Base-by-base conservation (phyloP, 2,113 vertebrate species). In the Protomyctophum bolini region DNA sequence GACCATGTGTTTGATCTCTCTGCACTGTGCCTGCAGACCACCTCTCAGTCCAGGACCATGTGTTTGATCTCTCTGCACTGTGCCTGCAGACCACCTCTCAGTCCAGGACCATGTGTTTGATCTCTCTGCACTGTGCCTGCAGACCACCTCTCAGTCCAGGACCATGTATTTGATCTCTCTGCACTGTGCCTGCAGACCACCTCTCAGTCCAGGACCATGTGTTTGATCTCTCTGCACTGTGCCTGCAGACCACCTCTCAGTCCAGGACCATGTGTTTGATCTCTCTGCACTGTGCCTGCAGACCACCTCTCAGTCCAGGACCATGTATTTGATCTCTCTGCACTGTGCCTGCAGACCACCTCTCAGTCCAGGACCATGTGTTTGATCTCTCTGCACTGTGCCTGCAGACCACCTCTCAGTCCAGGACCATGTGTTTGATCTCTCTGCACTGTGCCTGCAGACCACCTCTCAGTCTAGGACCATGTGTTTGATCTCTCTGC, bases 151-250 rank as follows among this genome's bases (percentile, higher is more conserved):
- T 21, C 21, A 21, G 21, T 21, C 21, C 21, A 21, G 21, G 21
- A 21, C 21, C 21, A 21, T 21, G 21, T 21, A 51, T 58, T 48
- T 64, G 48, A 66, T 50, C n/a, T 65, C 66, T 69, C 70, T 33
- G 29, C 10, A 50, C 52, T 63, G 8, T n/a, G 21, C 21, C 21
- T 21, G 21, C 21, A 21, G 21, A 21, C 21, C 21, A 21, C 21
- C 21, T 21, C 21, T 21, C 21, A 21, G 21, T 21, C 21, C 21
- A 21, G 21, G 21, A 21, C 21, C 21, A 21, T 21, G 21, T 21
- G 56, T 58, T 48, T 64, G 48, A 66, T 50, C n/a, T 65, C 66
- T 69, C 70, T 33, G 29, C 10, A 50, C 52, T 63, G 8, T n/a
- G 21, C 21, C 21, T 21, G 21, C 21, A 21, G 21, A 21, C 21